Evolutionary conservation across 2,797 vertebrate species (phyloP).

Genomic region (Amblyraja radiata): DNA sequence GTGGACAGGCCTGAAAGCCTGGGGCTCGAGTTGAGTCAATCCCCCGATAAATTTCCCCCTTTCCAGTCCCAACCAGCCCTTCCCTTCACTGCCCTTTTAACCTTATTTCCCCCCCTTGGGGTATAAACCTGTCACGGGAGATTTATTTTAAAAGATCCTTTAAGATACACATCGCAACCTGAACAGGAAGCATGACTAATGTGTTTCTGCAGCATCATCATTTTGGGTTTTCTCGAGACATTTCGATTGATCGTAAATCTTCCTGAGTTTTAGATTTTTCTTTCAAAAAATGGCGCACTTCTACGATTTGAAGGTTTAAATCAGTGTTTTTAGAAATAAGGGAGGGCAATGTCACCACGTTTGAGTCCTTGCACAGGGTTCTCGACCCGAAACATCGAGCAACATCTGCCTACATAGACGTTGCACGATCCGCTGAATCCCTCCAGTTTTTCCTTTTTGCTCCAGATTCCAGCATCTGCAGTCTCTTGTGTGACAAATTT

Average conservation of each 20-base stretch:
- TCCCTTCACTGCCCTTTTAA: not conserved
- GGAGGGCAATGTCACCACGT: not conserved
- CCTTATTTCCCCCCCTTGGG: too few species aligned
- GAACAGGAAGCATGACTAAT: conserved; percentile 34
- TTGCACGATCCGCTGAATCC: too few species aligned
- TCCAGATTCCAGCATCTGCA: too few species aligned
- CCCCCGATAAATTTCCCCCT: not conserved
- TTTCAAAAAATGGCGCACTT: not conserved
- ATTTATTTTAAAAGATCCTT: not conserved
- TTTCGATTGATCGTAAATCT: not conserved
- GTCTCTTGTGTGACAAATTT: not conserved
- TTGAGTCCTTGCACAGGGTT: too few species aligned
- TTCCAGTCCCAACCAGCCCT: not conserved
- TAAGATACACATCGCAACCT: not conserved
- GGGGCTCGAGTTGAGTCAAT: not conserved
- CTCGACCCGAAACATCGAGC: too few species aligned
- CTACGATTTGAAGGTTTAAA: not conserved
- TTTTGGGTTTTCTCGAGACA: not conserved
- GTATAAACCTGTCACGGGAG: not conserved
- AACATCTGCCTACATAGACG: too few species aligned
- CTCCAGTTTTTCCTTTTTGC: too few species aligned
- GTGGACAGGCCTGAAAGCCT: not conserved
- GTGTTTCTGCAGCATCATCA: not conserved
- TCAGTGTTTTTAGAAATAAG: not conserved
- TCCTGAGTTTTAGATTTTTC: not conserved